phyloP scores from a whole-genome alignment of 2,888 invertebrate species.

The Bedellia somnulentella region DNA sequence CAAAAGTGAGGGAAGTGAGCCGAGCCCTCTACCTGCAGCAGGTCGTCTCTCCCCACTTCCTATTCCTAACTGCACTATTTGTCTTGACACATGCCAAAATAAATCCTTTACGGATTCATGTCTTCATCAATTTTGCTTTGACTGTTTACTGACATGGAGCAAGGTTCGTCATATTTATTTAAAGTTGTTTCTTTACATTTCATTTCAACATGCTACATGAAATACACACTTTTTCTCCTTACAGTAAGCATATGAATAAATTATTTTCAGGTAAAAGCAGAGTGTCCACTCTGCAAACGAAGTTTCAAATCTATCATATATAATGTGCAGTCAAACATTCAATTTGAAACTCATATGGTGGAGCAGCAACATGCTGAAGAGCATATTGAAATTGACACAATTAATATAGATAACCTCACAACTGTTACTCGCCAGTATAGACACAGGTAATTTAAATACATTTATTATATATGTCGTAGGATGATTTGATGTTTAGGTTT shows the following conservation, averaged over 20 bases:
- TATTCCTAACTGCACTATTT: conserved; percentile 91
- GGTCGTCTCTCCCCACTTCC: no score
- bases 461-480: no score
- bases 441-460: no score
- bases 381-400: conserved; percentile 27
- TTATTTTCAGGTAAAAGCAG: conserved; percentile 80
- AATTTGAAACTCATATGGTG: conserved; percentile 83
- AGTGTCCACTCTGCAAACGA: conserved; percentile 93
- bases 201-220: no score
- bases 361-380: conserved; percentile 32
- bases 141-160: conserved; percentile 91
- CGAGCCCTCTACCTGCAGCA: no score
- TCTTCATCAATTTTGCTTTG: conserved; percentile 92
- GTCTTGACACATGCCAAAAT: conserved; percentile 82
- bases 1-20: no score
- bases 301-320: conserved; percentile 89
- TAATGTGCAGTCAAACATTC: conserved; percentile 83
- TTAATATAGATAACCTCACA: no score
- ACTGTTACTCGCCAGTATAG: no score
- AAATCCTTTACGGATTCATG: conserved; percentile 92
- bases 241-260: no score
- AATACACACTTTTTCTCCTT: no score
- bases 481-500: no score
- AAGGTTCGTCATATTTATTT: conserved; percentile 71
- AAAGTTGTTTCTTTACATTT: no score